A percentile compares a stretch with the other conserved stretches of the same genome.
Evolutionary conservation across 2,113 vertebrate genomes (phyloP).

Genomic region (Notarius lentiginosus): DNA sequence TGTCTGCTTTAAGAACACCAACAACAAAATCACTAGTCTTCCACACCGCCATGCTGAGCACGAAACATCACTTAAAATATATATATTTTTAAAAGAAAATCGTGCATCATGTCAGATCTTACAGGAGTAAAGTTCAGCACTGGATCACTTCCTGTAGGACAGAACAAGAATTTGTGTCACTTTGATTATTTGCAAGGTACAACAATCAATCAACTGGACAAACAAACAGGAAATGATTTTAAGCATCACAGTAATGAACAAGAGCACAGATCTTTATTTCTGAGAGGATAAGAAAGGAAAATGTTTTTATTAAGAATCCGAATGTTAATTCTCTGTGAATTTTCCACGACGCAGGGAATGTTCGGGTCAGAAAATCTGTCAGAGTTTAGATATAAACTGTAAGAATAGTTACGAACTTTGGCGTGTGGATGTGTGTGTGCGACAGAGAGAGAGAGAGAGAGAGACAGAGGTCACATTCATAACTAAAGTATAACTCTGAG

Average conservation of each 20-base stretch:
- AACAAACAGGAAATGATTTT: too few species aligned
- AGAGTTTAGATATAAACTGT: background rate
- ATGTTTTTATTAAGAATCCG: background rate
- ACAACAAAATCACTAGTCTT: conserved; percentile 86
- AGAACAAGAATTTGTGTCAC: background rate
- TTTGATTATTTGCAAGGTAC: too few species aligned
- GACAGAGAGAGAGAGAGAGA: too few species aligned
- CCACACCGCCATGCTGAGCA: conserved; percentile 63
- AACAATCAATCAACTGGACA: too few species aligned
- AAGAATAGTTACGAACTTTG: background rate
- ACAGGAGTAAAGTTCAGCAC: background rate
- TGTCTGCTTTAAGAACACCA: conserved; percentile 61
- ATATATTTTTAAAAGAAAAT: background rate
- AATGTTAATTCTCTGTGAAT: background rate
- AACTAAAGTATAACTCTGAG: background rate
- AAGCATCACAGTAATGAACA: too few species aligned
- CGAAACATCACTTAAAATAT: background rate
- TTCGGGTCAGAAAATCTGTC: background rate
- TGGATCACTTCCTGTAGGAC: background rate
- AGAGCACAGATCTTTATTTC: too few species aligned
- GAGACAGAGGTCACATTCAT: background rate
- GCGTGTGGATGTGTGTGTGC: background rate
- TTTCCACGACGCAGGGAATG: background rate
- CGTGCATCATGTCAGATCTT: background rate
- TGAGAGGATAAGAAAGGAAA: too few species aligned